Conservation (phyloP, 2,888 invertebrate species). For the Conomelus anceps region DNA sequence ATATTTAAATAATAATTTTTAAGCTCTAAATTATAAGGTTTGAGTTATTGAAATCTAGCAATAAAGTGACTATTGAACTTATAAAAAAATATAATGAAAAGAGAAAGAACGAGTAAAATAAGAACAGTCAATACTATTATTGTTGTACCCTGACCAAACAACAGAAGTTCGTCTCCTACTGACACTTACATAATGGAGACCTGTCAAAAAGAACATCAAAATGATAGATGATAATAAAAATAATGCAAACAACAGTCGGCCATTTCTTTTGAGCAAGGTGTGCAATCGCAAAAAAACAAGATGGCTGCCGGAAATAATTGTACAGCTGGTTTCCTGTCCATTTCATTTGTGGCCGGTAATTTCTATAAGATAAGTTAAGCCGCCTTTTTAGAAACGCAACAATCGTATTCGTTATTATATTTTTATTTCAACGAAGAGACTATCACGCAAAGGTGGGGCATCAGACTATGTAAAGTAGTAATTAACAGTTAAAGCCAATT, state of each 20-base stretch:
- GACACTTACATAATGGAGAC: neutral
- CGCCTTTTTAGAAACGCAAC: neutral
- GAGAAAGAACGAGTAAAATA: no score
- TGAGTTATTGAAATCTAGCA: no score
- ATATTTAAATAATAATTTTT: no score
- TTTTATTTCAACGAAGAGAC: neutral
- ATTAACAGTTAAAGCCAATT: neutral
- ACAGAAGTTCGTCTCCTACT: neutral
- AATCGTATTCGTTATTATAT: neutral
- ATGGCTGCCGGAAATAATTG: neutral
- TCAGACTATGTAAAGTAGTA: neutral
- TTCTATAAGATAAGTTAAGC: neutral
- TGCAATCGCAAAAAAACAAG: neutral
- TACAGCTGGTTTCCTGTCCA: neutral
- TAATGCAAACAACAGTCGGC: neutral
- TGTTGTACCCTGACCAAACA: neutral
- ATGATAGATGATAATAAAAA: neutral
- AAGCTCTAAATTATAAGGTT: no score
- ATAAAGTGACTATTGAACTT: no score
- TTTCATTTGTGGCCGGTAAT: neutral
- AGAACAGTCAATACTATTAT: neutral
- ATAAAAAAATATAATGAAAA: no score
- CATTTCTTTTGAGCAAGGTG: no score
- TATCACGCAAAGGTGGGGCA: neutral
- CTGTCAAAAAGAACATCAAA: neutral